Evolutionary conservation across 2,888 invertebrate species (phyloP).

Genomic region (Fragum sueziense): DNA sequence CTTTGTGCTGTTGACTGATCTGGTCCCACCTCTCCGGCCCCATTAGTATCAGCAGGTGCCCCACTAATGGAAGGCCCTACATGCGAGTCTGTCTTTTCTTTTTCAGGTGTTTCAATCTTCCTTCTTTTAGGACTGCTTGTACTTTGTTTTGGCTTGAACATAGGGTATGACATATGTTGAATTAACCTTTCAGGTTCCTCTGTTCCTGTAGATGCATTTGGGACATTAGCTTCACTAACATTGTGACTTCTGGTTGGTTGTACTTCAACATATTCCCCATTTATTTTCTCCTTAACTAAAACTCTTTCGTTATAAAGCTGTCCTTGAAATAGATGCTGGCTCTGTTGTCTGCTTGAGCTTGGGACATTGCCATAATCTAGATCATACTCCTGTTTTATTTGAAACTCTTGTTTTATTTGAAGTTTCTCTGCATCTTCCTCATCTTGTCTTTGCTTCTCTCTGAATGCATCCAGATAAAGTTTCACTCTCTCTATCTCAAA

Average conservation of each 20-base stretch:
- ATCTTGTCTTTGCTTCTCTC: not conserved
- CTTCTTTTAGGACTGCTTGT: not conserved
- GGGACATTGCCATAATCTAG: not conserved
- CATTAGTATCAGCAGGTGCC: not conserved
- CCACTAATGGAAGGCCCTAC: not conserved
- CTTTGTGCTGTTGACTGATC: no score
- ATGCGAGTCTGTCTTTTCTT: not conserved
- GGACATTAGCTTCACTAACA: not conserved
- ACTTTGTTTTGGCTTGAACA: not conserved
- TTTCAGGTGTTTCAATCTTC: not conserved
- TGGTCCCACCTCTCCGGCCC: not conserved
- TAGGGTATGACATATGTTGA: not conserved
- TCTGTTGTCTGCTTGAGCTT: not conserved
- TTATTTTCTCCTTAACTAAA: not conserved
- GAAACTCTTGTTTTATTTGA: not conserved
- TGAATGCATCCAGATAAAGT: not conserved
- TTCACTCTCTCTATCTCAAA: not conserved
- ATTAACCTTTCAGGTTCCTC: not conserved
- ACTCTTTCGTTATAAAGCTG: not conserved
- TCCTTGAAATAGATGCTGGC: no score
- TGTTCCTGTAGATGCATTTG: not conserved
- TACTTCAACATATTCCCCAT: not conserved
- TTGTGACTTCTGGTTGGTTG: not conserved
- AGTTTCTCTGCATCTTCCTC: not conserved
- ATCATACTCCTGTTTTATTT: not conserved